Base-by-base conservation (phyloP, 37 sponge, comb jelly and placozoan genomes). In the Aphrocallistes beatrix region DNA sequence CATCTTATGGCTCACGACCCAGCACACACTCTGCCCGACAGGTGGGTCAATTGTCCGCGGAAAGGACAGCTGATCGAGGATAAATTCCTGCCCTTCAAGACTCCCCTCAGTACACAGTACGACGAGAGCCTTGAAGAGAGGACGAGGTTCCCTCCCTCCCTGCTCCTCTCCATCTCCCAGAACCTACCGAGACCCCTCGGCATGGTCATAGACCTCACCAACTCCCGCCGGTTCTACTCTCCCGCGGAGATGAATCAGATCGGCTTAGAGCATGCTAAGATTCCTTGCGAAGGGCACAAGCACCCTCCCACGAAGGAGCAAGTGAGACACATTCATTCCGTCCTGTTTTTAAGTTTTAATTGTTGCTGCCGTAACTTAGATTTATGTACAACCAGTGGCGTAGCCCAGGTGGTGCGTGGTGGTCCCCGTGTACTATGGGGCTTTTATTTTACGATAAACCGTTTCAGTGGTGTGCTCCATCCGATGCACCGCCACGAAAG, bases 11-110 rank as follows among this genome's bases (percentile, higher is more conserved):
- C 25, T 60, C 28, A 60, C 1, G 16, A 50, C 25, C 85, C 25
- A 8, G 69, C 6, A 60, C 17, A 25, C 37, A 38, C 9, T 51
- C 36, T 90, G 0, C 99, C 99, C 39, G 94, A 94, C 13, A 82
- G 99, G 3, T 98, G 99, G 99, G 83, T 95, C 0, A 69, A 88
- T 85, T 98, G 99, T 48, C 96, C 99, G 9, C 89, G 99, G 38
- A 95, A 95, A 84, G 96, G 99, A 0, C 82, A 86, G 50, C 23
- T 98, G 37, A 81, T 98, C 16, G 96, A 85, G 36, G 92, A 95
- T 93, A 90, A 89, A 47, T 98, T 98, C 86, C 88, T 98, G 0
- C 91, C 99, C 10, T 95, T 98, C 88, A 98, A 98, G 83, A 94
- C 94, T 1, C 99, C 95, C 21, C 92, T 98, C 0, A 87, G 88